Percentiles rank a stretch among this genome's conserved stretches.
Conservation (phyloP, 2,797 vertebrate species). For the Falco naumanni region DNA sequence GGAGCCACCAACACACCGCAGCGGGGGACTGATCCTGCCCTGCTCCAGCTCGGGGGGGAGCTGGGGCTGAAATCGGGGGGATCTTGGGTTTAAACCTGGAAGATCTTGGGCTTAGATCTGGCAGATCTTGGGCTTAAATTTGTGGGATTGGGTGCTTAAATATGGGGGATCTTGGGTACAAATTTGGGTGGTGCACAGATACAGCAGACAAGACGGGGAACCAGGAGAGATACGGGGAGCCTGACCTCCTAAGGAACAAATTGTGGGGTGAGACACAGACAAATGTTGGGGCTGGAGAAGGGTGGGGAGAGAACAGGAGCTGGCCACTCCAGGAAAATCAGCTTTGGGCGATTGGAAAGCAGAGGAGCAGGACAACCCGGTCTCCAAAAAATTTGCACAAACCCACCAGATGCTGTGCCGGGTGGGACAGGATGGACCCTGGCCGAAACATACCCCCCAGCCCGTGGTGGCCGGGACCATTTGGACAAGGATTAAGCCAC, state of each 20-base stretch:
- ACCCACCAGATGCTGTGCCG: rapidly evolving
- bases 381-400: background rate
- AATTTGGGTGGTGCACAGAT: rapidly evolving
- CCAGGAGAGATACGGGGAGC: background rate
- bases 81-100: rapidly evolving
- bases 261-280: background rate
- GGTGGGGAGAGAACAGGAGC: background rate
- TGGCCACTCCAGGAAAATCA: rapidly evolving
- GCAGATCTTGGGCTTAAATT: rapidly evolving
- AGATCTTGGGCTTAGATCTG: background rate
- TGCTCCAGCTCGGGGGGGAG: rapidly evolving
- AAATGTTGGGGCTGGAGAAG: rapidly evolving
- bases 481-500: background rate
- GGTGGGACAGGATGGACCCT: rapidly evolving
- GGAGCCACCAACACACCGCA: background rate
- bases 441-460: background rate
- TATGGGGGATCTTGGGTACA: rapidly evolving
- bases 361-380: rapidly evolving
- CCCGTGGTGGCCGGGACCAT: rapidly evolving
- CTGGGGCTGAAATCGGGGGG: background rate
- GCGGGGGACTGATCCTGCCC: background rate
- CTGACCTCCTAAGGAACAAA: background rate
- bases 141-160: background rate
- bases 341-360: background rate
- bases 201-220: background rate